Evolutionary conservation across 23 tunicate species (phyloP).

Genomic region (Styela plicata): DNA sequence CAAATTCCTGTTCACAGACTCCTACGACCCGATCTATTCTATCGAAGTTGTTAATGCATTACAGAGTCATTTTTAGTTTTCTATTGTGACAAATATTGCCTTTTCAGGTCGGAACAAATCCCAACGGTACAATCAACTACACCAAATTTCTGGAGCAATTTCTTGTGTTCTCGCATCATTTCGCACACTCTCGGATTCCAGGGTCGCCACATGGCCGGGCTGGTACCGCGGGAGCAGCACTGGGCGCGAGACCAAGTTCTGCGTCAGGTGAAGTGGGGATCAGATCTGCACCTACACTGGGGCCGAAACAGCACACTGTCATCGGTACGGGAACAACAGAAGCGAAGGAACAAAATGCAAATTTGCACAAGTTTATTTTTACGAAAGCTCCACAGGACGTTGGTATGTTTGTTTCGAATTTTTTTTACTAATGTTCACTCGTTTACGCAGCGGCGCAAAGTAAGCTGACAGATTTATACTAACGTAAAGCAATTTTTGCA

Average conservation of each 20-base stretch:
- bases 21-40: too few species aligned
- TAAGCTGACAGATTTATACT: too few species aligned
- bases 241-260: constrained; percentile 21
- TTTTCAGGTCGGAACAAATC: constrained; percentile 57
- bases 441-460: too few species aligned
- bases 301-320: background rate
- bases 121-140: constrained; percentile 78
- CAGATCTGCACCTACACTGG: background rate
- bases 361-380: constrained; percentile 4
- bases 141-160: constrained; percentile 53
- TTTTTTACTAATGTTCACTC: too few species aligned
- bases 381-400: constrained; percentile 18
- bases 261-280: constrained; percentile 10
- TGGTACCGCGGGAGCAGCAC: constrained; percentile 14
- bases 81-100: too few species aligned
- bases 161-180: constrained; percentile 17
- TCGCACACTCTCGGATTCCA: constrained; percentile 10
- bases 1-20: too few species aligned
- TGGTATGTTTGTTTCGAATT: constrained; percentile 18
- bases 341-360: background rate
- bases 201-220: constrained; percentile 12
- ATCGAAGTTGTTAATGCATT: too few species aligned
- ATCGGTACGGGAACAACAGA: background rate
- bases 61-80: too few species aligned
- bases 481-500: too few species aligned